These are phyloP conservation scores for Oppia nitens DNA, from an alignment of 1,140 invertebrate genomes.

Conservation along the genomic window DNA sequence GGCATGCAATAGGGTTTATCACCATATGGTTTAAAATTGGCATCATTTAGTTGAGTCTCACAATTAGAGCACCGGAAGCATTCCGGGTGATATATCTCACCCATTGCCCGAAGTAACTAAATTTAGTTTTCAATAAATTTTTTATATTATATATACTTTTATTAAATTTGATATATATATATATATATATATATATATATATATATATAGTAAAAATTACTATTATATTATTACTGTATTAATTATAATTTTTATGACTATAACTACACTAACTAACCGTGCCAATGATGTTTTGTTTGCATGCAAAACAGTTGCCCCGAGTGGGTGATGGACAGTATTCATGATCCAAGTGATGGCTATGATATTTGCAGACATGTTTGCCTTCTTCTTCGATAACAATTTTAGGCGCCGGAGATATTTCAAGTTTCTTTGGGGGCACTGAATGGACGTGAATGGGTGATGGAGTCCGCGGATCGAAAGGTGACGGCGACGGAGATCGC, in stretches of 20 bases:
- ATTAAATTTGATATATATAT: not conserved
- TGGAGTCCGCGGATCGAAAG: slow-evolving; percentile 10
- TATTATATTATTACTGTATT: too few relatives aligned
- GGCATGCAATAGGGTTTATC: slow-evolving; percentile 94
- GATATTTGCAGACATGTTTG: slow-evolving; percentile 13
- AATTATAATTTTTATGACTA: not conserved
- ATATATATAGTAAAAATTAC: too few relatives aligned
- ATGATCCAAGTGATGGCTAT: slow-evolving; percentile 11
- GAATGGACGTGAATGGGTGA: not conserved
- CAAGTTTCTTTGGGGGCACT: slow-evolving; percentile 6
- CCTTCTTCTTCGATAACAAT: slow-evolving; percentile 1
- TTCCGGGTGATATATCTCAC: slow-evolving; percentile 98
- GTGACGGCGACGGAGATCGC: slow-evolving; percentile 2
- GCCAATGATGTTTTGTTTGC: slow-evolving; percentile 10
- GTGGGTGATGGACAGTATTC: slow-evolving; percentile 9
- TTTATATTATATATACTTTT: not conserved
- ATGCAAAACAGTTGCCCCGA: slow-evolving; percentile 7
- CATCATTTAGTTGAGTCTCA: slow-evolving; percentile 3
- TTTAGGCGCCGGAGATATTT: slow-evolving; percentile 6
- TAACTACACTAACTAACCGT: too few relatives aligned
- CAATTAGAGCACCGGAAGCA: slow-evolving; percentile 81
- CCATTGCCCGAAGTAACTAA: slow-evolving; percentile 73
- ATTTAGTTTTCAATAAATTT: not conserved
- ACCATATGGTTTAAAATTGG: slow-evolving; percentile 41
- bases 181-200: too few relatives aligned